Evolutionary conservation across 2,113 vertebrate species (phyloP).

Genomic region (Jaculus jaculus): DNA sequence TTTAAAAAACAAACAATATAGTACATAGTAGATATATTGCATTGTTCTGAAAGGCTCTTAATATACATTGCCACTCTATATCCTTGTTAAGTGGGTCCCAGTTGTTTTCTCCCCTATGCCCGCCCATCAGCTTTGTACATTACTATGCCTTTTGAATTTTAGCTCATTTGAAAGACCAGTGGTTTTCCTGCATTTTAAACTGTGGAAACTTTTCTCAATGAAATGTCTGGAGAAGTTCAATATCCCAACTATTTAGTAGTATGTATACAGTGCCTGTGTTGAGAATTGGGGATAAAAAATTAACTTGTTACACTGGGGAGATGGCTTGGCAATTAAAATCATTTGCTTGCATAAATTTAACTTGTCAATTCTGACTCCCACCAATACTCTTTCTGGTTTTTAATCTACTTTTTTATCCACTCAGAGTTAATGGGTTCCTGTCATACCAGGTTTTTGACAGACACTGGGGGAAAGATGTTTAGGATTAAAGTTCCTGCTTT

Average conservation of each 20-base stretch:
- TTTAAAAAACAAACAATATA: not conserved
- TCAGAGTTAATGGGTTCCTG: not conserved
- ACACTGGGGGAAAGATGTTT: not conserved
- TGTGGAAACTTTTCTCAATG: conserved; percentile 29
- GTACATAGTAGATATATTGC: not conserved
- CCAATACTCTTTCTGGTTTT: not conserved
- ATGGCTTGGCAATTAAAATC: too few relatives aligned
- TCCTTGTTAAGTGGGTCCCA: not conserved
- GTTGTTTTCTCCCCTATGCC: not conserved
- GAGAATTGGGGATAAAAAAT: not conserved
- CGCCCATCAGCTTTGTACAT: not conserved
- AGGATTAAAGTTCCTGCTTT: not conserved
- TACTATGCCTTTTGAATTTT: not conserved
- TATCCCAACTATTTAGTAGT: not conserved
- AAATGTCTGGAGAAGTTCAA: not conserved
- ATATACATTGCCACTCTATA: not conserved
- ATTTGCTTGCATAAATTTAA: too few relatives aligned
- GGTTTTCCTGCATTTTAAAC: not conserved
- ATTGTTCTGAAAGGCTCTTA: not conserved
- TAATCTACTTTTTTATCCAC: not conserved
- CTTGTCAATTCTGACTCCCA: not conserved
- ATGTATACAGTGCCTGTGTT: not conserved
- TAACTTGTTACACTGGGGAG: not conserved
- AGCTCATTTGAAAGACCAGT: not conserved
- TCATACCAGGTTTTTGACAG: not conserved